A percentile compares a stretch with the other conserved stretches of the same genome.
phyloP scores from a whole-genome alignment of 2,797 vertebrate genomes.

The Protosalanx chinensis region DNA sequence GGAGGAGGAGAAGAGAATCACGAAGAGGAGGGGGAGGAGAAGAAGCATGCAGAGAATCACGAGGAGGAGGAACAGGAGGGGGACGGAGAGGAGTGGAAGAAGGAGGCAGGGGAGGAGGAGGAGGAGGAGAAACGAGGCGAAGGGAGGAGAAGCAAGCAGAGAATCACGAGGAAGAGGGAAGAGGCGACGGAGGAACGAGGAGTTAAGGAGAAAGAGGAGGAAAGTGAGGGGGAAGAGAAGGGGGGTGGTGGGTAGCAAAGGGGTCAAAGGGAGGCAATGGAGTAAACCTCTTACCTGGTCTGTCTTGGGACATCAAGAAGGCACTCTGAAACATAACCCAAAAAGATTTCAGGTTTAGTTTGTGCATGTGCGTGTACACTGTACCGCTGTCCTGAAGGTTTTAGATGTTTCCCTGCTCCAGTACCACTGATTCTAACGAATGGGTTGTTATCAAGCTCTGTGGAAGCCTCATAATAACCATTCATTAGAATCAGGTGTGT shows the following conservation, averaged over 20 bases:
- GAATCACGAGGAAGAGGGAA: background rate
- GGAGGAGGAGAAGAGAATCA: too few relatives aligned
- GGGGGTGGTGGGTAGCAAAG: background rate
- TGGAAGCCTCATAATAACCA: too few relatives aligned
- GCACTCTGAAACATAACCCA: conserved; percentile 50
- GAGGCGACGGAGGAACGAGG: conserved; percentile 9
- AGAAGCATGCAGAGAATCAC: too few relatives aligned
- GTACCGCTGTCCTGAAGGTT: too few relatives aligned
- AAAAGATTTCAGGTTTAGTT: conserved; percentile 1
- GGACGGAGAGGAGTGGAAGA: too few relatives aligned
- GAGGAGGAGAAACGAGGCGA: background rate
- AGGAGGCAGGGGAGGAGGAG: too few relatives aligned
- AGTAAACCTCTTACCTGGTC: conserved; percentile 45
- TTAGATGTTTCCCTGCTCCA: too few relatives aligned
- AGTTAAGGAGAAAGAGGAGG: background rate
- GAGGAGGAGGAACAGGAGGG: background rate
- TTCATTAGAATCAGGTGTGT: too few relatives aligned
- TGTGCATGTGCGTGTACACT: background rate
- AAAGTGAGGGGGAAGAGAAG: too few relatives aligned
- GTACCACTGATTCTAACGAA: too few relatives aligned
- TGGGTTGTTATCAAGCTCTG: too few relatives aligned
- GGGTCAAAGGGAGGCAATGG: background rate
- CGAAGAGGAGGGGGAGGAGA: too few relatives aligned
- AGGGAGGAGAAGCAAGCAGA: conserved; percentile 2
- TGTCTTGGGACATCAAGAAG: conserved; percentile 36